Base-by-base conservation (phyloP, 2,888 invertebrate species). In the Pristionchus maxplancki region DNA sequence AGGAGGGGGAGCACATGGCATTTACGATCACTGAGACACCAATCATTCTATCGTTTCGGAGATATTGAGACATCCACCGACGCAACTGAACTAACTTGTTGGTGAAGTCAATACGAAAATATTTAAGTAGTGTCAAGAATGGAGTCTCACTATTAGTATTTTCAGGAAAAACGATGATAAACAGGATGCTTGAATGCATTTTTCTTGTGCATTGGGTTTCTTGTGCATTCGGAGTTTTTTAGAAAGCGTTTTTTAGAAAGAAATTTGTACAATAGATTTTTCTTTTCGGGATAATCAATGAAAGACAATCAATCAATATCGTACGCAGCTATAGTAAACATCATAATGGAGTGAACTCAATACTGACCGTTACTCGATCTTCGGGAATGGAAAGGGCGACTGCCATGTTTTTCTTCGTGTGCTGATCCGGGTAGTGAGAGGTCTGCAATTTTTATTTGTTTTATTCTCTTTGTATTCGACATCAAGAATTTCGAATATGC, bases 361-460 rank as follows among this genome's bases (percentile, higher is more conserved):
- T 31, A 90, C 89, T 90, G 53, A 94, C 94, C 34, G 94, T 94
- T 28, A 94, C 92, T 62, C 93, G 89, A 83, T 93, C 93, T 82
- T 92, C 93, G 0, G 93, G 91, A 50, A 94, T 90, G 37, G 91
- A 91, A 37, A 93, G 81, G 24, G 86, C 87, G 4, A 62, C 31
- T 9, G 93, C 91, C 92, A 93, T 93, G 71, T 89, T 90, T 44
- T 88, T 84, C 67, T 93, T 93, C n/a, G 93, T 90, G 67, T 90
- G 90, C 64, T 92, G 92, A 89, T 93, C 93, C 5, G 94, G 94
- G 71, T 94, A 94, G 88, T 94, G 93, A 0, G 92, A 91, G 13
- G 89, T 90, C 88, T 91, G 90, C 85, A 93, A 87, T 24, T 1
- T n/a, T n/a, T n/a, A n/a, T n/a, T n/a, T n/a, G n/a, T n/a, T n/a